Conservation (phyloP, 2,888 invertebrate genomes). For the Ellobium chinense region DNA sequence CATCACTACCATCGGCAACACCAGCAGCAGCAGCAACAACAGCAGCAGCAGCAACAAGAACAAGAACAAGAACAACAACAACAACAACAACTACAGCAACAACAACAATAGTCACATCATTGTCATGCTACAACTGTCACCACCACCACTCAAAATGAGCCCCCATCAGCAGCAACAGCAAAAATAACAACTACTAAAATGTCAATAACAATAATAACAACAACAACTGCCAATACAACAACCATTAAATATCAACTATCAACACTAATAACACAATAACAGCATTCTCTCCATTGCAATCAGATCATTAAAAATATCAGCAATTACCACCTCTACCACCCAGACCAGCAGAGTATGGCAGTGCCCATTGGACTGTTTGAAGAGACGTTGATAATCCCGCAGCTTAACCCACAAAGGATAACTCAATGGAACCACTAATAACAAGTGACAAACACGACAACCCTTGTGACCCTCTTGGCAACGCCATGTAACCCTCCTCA, state of each 20-base stretch:
- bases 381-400: too few species aligned
- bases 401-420: too few species aligned
- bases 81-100: neutral
- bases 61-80: constrained; percentile 3
- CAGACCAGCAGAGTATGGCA: too few species aligned
- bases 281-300: too few species aligned
- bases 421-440: too few species aligned
- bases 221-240: neutral
- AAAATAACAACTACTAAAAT: neutral
- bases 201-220: neutral
- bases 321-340: too few species aligned
- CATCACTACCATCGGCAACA: constrained; percentile 16
- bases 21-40: constrained; percentile 9
- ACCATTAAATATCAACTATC: neutral
- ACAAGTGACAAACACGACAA: too few species aligned
- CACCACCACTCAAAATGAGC: neutral
- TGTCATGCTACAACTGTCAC: neutral
- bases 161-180: neutral
- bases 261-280: too few species aligned
- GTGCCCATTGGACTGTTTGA: too few species aligned
- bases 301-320: too few species aligned
- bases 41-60: constrained; percentile 9
- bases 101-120: neutral
- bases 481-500: too few species aligned
- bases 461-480: too few species aligned